Evolutionary conservation across 1,140 invertebrate species (phyloP), one percentile per base, ranked within the genome.

Genomic region (Lordiphosa clarofinis): DNA sequence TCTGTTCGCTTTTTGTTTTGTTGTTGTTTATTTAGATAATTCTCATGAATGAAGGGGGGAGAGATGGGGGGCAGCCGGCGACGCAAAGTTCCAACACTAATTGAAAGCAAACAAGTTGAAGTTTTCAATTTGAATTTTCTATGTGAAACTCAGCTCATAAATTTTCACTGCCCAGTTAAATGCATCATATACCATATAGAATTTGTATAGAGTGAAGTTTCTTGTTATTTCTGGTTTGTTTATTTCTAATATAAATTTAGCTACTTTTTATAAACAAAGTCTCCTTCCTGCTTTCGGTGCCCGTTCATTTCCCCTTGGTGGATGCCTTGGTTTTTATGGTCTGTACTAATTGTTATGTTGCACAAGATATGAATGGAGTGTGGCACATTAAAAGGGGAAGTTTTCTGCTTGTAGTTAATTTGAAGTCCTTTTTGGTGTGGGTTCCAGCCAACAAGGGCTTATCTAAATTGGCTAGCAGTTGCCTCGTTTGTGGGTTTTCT

Each of bases 241-340:
- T 84, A 76, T 82, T 82, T 82, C 78, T 67, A 61, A 68, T 76
- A 82, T 84, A 84, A 82, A 84, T 76, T 82, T 82, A 82, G 76
- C 81, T 84, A 82, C 76, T 84, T 59, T 59, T 46, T 56, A 57
- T 82, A 82, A 82, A 82, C 76, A 82, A 65, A 43, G 36, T 38
- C 39, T 58, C 15, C 39, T 40, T 35, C 35, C 53, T 37, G 24
- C 31, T 9, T 68, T 38, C 39, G 28, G 9, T 19, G 31, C 28
- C 28, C 48, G 46, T 49, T 57, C 42, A 48, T 63, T 52, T 50
- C 43, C 21, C 21, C 53, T 19, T 64, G 47, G 42, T 37, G 38
- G 44, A 37, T 58, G 48, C 39, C 44, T 37, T 47, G 59, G 28
- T 44, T 60, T 82, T 82, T 70, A 82, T 84, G 67, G 47, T 46